phyloP scores from a whole-genome alignment of 2,888 invertebrate genomes.

The Liodrosophila aerea region DNA sequence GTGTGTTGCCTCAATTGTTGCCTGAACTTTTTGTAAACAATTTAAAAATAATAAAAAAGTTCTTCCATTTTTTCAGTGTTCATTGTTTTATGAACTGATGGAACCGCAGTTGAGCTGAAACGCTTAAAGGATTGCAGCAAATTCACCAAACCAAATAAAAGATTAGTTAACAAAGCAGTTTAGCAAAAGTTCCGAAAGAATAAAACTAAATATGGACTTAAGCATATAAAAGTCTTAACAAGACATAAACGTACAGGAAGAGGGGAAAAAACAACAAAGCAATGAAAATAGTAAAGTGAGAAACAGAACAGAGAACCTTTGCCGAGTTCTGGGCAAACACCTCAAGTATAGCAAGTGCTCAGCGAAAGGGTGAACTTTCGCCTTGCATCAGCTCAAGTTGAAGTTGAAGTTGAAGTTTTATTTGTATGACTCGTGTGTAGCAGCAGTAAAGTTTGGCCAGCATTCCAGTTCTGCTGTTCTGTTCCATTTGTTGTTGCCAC shows the following conservation, averaged over 20 bases:
- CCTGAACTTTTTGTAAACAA: no score
- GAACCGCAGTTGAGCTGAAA: background rate
- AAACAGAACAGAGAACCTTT: background rate
- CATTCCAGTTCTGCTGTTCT: background rate
- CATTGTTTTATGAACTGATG: no score
- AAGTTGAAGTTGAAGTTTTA: conserved; percentile 68
- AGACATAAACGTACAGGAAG: conserved; percentile 69
- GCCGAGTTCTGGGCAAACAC: conserved; percentile 62
- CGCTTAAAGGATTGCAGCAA: conserved; percentile 40
- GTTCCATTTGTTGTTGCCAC: conserved; percentile 19
- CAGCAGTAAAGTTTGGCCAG: conserved; percentile 52
- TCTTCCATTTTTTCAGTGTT: no score
- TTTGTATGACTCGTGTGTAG: conserved; percentile 63
- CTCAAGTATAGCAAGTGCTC: conserved; percentile 45
- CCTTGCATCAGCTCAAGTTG: conserved; percentile 52
- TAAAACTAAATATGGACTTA: conserved; percentile 67
- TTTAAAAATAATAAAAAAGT: conserved; percentile 6
- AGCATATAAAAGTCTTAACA: conserved; percentile 76
- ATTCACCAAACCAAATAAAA: conserved; percentile 24
- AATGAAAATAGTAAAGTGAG: conserved; percentile 43
- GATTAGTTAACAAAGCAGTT: conserved; percentile 64
- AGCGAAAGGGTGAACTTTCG: conserved; percentile 43
- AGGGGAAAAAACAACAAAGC: conserved; percentile 17
- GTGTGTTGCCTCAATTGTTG: no score
- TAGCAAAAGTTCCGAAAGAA: conserved; percentile 50